Evolutionary conservation across 2,113 vertebrate species (phyloP).

Genomic region (Eulacestoma nigropectus): DNA sequence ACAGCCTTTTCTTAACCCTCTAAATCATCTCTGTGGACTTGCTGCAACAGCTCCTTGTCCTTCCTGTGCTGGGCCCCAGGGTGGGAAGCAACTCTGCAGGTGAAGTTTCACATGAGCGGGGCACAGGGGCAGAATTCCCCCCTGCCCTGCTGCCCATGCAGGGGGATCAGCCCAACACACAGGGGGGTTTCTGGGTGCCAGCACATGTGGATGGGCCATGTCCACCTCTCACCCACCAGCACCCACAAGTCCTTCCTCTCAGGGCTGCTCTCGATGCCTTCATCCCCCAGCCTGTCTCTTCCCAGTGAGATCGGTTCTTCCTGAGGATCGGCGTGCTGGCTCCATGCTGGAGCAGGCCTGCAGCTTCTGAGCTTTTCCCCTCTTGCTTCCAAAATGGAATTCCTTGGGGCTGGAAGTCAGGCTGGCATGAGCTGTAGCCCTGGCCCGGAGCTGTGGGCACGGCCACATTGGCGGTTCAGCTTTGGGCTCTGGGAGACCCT

Average conservation of each 20-base stretch:
- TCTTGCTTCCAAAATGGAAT: neutral
- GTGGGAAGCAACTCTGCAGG: neutral
- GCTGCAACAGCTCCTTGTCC: neutral
- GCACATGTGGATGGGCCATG: too few species aligned
- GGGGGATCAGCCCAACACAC: neutral
- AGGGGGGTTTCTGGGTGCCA: neutral
- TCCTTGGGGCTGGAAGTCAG: neutral
- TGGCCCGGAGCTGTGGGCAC: rapidly evolving
- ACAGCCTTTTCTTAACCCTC: neutral
- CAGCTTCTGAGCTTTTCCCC: neutral
- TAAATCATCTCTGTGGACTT: neutral
- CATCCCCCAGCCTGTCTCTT: neutral
- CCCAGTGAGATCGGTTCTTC: rapidly evolving
- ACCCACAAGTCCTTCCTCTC: neutral
- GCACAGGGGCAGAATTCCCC: neutral
- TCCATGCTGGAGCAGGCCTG: neutral
- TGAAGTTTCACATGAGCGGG: neutral
- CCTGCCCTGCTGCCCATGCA: neutral
- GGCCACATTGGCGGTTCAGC: rapidly evolving
- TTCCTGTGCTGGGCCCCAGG: neutral
- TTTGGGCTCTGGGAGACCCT: neutral
- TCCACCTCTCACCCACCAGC: neutral
- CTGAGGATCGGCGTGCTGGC: rapidly evolving
- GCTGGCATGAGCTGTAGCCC: rapidly evolving
- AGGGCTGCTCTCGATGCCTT: neutral